phyloP scores from a whole-genome alignment of 2,888 invertebrate species.

The Hirtodrosophila confusa region DNA sequence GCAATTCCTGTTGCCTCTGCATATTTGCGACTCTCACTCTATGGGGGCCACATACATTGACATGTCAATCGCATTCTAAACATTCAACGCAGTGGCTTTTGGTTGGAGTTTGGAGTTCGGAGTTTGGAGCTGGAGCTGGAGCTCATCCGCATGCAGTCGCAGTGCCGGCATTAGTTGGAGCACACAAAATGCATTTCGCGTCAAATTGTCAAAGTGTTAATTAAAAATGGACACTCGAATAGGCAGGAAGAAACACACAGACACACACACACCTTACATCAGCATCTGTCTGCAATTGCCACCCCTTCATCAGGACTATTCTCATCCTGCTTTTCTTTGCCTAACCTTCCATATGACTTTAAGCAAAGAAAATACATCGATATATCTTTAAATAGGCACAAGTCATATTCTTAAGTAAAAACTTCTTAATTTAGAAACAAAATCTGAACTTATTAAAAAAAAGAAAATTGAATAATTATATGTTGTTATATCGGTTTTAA shows the following conservation, averaged over 20 bases:
- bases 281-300: background rate
- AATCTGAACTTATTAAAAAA: no score
- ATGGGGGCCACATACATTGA: slow-evolving; percentile 31
- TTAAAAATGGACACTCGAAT: slow-evolving; percentile 80
- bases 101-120: background rate
- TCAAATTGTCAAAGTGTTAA: slow-evolving; percentile 80
- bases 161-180: slow-evolving; percentile 32
- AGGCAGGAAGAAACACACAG: slow-evolving; percentile 41
- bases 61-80: slow-evolving; percentile 76
- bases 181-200: slow-evolving; percentile 72
- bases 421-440: no score
- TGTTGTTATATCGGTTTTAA: no score
- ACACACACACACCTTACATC: background rate
- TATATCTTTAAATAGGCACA: background rate
- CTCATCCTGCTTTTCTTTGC: background rate
- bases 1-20: background rate
- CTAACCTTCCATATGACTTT: no score
- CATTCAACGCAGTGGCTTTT: slow-evolving; percentile 63
- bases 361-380: background rate
- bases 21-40: slow-evolving; percentile 6
- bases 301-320: background rate
- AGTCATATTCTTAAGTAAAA: no score
- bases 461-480: no score
- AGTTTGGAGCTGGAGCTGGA: slow-evolving; percentile 5
- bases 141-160: slow-evolving; percentile 44